Base-by-base conservation (phyloP, 2,797 vertebrate species). In the Oreonectes daqikongensis region DNA sequence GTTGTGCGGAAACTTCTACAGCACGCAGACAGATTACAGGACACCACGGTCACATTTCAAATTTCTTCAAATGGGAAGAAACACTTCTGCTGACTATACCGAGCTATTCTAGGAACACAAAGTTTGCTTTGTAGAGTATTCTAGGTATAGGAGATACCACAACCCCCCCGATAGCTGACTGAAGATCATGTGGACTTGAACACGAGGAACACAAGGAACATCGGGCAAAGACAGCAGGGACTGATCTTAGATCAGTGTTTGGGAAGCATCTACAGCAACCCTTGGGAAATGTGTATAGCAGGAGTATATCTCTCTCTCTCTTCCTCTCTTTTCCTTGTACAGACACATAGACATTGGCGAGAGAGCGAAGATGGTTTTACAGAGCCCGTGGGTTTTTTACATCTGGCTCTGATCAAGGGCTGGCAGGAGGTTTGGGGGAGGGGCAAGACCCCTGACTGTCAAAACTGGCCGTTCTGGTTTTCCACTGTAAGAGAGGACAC, bases 361-460 rank as follows among this genome's bases (percentile, higher is more conserved):
- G 76, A 84, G 80, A 89, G 87, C 85, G 87, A 81, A 86, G 84
- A 86, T 71, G 83, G 12, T 10, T 42, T 42, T 42, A 14, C 82
- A 85, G 78, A 86, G 84, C 85, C 86, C 83, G 75, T 77, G 77
- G 87, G 88, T 86, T 88, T 89, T n/a, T 15, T 46, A 86, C 91
- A 90, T 89, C 88, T 88, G 90, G 87, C 82, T 88, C 82, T 81
- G 85, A 86, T 97, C 95, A 98, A 0, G 97, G 97, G 6, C 95
- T 96, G 15, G 95, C 91, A 20, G 96, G 95, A 71, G 95, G 95
- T 84, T 95, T 94, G 11, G 97, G 97, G 35, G 96, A 98, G 17
- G 97, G 96, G 84, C 97, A 97, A 35, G 97, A 98, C 42, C 96
- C 94, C 88, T 98, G 95, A 86, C 97, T 98, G 94, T 99, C 97